Evolutionary conservation across 2,113 vertebrate genomes (phyloP), one percentile per base, ranked within the genome.

Genomic region (Hystrix cristata): DNA sequence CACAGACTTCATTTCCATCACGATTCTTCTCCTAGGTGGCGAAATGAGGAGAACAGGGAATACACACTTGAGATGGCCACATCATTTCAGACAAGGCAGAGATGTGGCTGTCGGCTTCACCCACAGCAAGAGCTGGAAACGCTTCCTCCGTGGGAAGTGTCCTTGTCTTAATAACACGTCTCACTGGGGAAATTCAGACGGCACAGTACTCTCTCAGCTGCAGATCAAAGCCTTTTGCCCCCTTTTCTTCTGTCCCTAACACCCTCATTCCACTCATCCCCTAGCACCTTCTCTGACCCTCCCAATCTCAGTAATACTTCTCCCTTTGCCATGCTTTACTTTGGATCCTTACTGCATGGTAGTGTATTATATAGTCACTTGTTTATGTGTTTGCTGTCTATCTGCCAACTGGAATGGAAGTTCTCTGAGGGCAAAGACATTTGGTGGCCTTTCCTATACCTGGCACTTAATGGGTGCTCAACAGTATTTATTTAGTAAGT

Each of bases 1-100:
- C 67, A 90, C 15, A 53, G 51, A 51, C 90, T 23, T 78, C 89
- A 3, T n/a, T 69, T 51, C 82, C 64, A 19, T 74, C 31, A 38
- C 55, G 46, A 38, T 51, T 74, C 79, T 38, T 55, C 25, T 48
- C 14, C 46, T 51, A 13, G 7, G 5, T 38, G 65, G 18, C 43
- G 3, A 92, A 62, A 74, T 3, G 14, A 19, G 7, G 27, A 31
- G 62, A 72, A 55, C 1, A 60, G 59, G 59, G 96, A 79, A n/a
- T 48, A n/a, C 7, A 34, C 0, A 5, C 0, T 0, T 27, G 53
- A 38, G 38, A 38, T 38, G 38, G 38, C 38, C 38, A 38, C 38
- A 38, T 38, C 38, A 11, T 57, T 12, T 13, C 55, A 57, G 55
- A 13, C 55, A 11, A 57, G 55, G 55, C 55, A 57, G 55, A 57